Base-by-base conservation (phyloP, 2,797 vertebrate genomes). In the Eulemur coronatus region DNA sequence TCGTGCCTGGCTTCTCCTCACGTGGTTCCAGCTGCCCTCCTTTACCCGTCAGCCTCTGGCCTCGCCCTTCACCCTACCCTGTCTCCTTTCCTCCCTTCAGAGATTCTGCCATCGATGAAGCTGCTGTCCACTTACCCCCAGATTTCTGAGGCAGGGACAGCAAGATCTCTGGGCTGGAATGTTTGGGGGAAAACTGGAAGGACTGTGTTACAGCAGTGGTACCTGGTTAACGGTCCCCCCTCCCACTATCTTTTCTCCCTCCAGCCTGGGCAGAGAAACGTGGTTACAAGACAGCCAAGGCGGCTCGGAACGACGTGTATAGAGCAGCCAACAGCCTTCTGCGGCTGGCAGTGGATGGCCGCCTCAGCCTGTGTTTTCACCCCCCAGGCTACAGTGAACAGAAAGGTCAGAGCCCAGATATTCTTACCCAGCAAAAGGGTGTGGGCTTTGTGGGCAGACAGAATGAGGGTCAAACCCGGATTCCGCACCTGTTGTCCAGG, bases 181-280 rank as follows among this genome's bases (percentile, higher is more conserved):
- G 43, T 91, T 88, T 67, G 73, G 67, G 73, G 76, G 57, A 24
- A 90, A 86, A 59, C 57, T 35, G 46, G 81, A 85, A 96, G 65
- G 65, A 79, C 35, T 61, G 3, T 67, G 43, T 61, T 24, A 43
- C 5, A 14, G 76, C 33, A 41, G 7, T 35, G 24, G 80, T 38
- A n/a, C n/a, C 18, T n/a, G 33, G n/a, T 48, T 93, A 81, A 63
- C 2, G 4, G 55, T 18, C 57, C 52, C 48, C 43, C n/a, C 72
- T 50, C 22, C 22, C 43, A 2, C n/a, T n/a, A 35, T 28, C 15
- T 93, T 35, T 89, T 17, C 89, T 96, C 43, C 63, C 65, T 95
- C 18, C 88, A 99, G 99, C 99, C 3, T 99, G 99, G 99, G 99
- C 99, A 3, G 99, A 99, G 94, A 99, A 99, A 72, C 98, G 99